Evolutionary conservation across 2,888 invertebrate species (phyloP), one percentile per base, ranked within the genome.

Genomic region (Zhengitettix transpicula): DNA sequence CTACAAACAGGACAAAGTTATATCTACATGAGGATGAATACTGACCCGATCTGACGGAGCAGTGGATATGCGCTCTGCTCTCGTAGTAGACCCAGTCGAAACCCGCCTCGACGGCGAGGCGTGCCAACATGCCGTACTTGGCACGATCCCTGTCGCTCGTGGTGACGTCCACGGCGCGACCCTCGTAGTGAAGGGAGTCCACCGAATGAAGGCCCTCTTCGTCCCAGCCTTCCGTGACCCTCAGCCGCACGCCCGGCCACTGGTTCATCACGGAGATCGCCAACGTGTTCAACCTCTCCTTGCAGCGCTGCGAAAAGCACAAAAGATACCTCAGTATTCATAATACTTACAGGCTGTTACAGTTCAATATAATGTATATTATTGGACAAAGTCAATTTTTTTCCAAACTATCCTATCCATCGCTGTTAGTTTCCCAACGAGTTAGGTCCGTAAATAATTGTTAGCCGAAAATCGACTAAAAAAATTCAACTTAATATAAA

Each of bases 41-140:
- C 79, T 75, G 79, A 97, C 97, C 96, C 81, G 96, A 93, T 78
- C 94, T 95, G 64, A 96, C 96, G 62, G 95, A 95, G 76, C 94
- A 95, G 76, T 97, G 96, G 69, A 97, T 94, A 74, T 96, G 92
- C 15, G 89, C 86, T 66, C 93, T 81, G 72, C 91, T 90, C 75
- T 95, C 94, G 73, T 95, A 97, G 78, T 89, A 94, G 64, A 97
- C 97, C 95, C 95, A 97, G 79, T 97, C 96, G 80, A 97, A 97
- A 69, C 96, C 96, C 40, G 96, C 95, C 74, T 96, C 94, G 62
- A 94, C 92, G 1, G 97, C 97, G 60, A 97, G 80, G 63, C 96
- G 78, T 55, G 96, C 97, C 70, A 97, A 79, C 92, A 96, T 92
- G 66, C 96, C 96, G 75, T 94, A 89, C 78, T 96, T 96, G 73